A percentile compares a stretch with the other conserved stretches of the same genome.
Evolutionary conservation across 2,888 invertebrate species (phyloP).

Genomic region (Morpho helenor): DNA sequence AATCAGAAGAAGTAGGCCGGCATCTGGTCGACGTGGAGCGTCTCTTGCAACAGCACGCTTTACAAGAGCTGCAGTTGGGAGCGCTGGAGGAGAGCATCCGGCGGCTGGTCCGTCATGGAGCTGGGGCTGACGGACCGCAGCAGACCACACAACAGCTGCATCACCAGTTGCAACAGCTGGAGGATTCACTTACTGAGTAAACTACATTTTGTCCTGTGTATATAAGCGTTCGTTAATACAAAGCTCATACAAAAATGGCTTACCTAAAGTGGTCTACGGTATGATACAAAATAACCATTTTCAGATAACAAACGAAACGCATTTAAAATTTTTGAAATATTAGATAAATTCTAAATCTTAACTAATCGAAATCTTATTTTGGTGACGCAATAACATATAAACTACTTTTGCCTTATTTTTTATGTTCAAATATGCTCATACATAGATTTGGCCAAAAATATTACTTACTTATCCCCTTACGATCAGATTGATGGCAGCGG

Average conservation of each 20-base stretch:
- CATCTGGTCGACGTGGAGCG: slow-evolving; percentile 97
- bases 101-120: slow-evolving; percentile 81
- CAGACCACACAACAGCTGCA: slow-evolving; percentile 86
- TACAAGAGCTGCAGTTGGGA: slow-evolving; percentile 94
- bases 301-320: too few relatives aligned
- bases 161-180: slow-evolving; percentile 87
- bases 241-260: too few relatives aligned
- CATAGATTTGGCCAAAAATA: too few relatives aligned
- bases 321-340: too few relatives aligned
- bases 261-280: too few relatives aligned
- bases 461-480: too few relatives aligned
- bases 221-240: neutral
- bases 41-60: slow-evolving; percentile 93
- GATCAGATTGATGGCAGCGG: slow-evolving; percentile 81
- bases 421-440: too few relatives aligned
- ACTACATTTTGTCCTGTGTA: neutral
- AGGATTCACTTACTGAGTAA: slow-evolving; percentile 76
- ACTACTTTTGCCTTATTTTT: too few relatives aligned
- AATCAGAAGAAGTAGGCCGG: slow-evolving; percentile 93
- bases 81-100: slow-evolving; percentile 92
- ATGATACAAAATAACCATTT: too few relatives aligned
- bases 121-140: slow-evolving; percentile 70
- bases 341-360: too few relatives aligned
- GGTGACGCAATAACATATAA: too few relatives aligned
- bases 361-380: too few relatives aligned